Base-by-base conservation (phyloP, 2,113 vertebrate species). In the Gymnobelideus leadbeateri region DNA sequence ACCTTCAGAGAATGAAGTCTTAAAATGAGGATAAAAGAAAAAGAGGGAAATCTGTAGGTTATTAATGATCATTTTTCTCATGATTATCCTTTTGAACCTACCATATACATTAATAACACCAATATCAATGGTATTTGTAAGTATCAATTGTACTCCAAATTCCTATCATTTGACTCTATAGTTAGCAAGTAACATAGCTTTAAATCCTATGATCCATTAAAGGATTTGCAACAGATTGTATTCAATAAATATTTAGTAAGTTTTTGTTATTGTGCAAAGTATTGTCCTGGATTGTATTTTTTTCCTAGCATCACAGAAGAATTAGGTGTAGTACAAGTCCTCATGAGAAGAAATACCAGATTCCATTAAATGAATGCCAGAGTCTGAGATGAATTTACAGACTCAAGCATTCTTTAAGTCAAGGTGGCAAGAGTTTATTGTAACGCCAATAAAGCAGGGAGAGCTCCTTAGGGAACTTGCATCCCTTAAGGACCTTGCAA, bases 241-340 rank as follows among this genome's bases (percentile, higher is more conserved):
- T 68, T 68, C 31, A 37, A 37, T 68, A 37, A 68, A 37, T 12
- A 28, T 37, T 68, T 61, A 37, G 0, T 28, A 57, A 68, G 61
- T 68, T 68, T 68, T 31, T 68, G 14, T 68, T 68, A 68, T 68
- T 51, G 31, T 68, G 61, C 61, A 37, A 57, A 68, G 12, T 68
- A 68, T 31, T 77, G 37, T n/a, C 61, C 61, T n/a, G 4, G n/a
- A n/a, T 77, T 77, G 61, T n/a, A 77, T 68, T 43, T 90, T 95
- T 91, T 51, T 47, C 55, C n/a, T 55, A 31, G 2, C 12, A 6
- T 55, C 57, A 96, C 53, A 19, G 55, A 96, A 93, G 52, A 92
- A 89, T 28, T 47, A 93, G 19, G 28, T 77, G 95, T 77, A 96
- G 52, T 96, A 37, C 47, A n/a, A 37, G 57, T 77, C 89, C n/a